Percentiles rank a stretch among this genome's conserved stretches.
Conservation (phyloP, 2,113 vertebrate species). For the Tapirus terrestris region DNA sequence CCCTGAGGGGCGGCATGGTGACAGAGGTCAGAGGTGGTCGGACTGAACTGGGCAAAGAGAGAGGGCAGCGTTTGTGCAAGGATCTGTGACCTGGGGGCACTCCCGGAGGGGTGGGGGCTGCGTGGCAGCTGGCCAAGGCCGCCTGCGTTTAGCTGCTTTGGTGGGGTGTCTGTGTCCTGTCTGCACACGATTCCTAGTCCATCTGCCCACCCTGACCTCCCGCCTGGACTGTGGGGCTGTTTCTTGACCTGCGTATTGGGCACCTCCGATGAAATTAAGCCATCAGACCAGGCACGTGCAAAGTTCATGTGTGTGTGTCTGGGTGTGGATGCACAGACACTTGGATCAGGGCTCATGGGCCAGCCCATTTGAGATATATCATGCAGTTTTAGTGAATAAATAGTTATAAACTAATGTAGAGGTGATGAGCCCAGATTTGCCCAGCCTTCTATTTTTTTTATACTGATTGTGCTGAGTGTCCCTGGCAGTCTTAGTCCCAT, state of each 20-base stretch:
- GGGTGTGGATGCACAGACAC: fast-evolving
- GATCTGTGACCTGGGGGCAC: background rate
- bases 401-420: background rate
- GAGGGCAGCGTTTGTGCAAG: background rate
- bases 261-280: background rate
- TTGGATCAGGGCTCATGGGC: background rate
- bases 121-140: background rate
- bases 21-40: background rate
- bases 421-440: background rate
- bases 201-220: fast-evolving
- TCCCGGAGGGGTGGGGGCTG: background rate
- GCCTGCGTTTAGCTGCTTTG: background rate
- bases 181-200: fast-evolving
- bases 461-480: background rate
- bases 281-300: fast-evolving
- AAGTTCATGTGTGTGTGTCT: too few species aligned
- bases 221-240: fast-evolving
- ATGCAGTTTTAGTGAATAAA: fast-evolving
- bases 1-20: background rate
- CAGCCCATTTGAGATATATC: fast-evolving
- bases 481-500: background rate
- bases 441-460: background rate
- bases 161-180: fast-evolving
- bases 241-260: fast-evolving
- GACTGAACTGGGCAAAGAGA: background rate